Base-by-base conservation (phyloP, 2,113 vertebrate genomes). In the Syngnathus floridae region DNA sequence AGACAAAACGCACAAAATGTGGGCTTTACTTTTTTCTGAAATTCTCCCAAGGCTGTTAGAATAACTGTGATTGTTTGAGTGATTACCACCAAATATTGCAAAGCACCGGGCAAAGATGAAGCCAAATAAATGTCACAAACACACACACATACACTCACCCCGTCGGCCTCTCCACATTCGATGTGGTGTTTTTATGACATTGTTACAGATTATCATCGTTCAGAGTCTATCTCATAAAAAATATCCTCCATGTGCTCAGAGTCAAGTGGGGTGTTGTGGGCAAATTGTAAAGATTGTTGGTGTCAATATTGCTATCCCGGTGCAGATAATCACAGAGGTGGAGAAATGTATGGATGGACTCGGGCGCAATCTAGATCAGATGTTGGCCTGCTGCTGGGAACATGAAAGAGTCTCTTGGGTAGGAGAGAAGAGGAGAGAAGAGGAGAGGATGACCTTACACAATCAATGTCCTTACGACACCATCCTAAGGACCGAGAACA, bases 331-430 rank as follows among this genome's bases (percentile, higher is more conserved):
- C 59, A 40, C 41, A 43, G 67, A 11, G 40, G 12, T 8, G 12
- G 40, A 74, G 70, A 70, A 74, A 86, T 84, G 78, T 88, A 86
- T 87, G 77, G 81, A 87, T 85, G 77, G 81, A 86, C 88, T 82
- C 82, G 77, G 64, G 77, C 82, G 82, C 74, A 80, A 87, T 83
- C 78, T 84, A 75, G 72, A 61, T 76, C 74, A 76, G 72, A 73
- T 87, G 86, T 90, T 82, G 86, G 88, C 71, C 78, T 81, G 66
- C 89, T 84, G 86, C 84, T 85, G 88, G 76, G 83, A 85, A 80
- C 85, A 89, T 90, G 88, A 91, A 91, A 90, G 86, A 66, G 64
- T 78, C 78, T 83, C 75, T 10, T 65, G 62, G 71, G 62, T 81
- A 79, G 76, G 74, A 35, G 40, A 41, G 9, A 12, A 35, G 79